These are phyloP conservation scores for Dermolepida albohirtum DNA, from an alignment of 2,888 invertebrate species.

Conservation along the genomic window DNA sequence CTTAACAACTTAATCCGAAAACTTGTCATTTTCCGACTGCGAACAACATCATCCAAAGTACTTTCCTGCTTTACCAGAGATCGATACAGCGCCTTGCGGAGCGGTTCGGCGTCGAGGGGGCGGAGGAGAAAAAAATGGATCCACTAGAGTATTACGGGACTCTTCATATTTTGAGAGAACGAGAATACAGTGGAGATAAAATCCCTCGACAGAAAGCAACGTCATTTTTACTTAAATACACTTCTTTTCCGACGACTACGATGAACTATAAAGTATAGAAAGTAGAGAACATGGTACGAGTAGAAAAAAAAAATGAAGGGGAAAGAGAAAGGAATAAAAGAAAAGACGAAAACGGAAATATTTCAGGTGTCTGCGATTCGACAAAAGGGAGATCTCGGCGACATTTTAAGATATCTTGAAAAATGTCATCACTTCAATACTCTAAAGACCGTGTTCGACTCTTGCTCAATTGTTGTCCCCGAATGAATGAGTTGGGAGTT, in stretches of 20 bases:
- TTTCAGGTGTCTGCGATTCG: slow-evolving; percentile 50
- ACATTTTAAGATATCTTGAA: slow-evolving; percentile 50
- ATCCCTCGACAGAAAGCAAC: slow-evolving; percentile 7
- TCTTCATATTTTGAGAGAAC: slow-evolving; percentile 24
- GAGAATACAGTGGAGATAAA: slow-evolving; percentile 16
- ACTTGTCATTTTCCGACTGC: slow-evolving; percentile 38
- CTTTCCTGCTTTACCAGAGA: slow-evolving; percentile 26
- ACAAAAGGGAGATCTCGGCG: slow-evolving; percentile 47
- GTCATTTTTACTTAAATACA: slow-evolving; percentile 32
- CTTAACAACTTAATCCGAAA: slow-evolving; percentile 37
- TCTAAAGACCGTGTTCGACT: slow-evolving; percentile 45
- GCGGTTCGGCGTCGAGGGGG: slow-evolving; percentile 1
- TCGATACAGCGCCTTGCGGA: slow-evolving; percentile 19
- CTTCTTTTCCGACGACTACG: background rate
- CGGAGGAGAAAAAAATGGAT: slow-evolving; percentile 15
- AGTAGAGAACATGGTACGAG: background rate
- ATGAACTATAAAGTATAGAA: background rate
- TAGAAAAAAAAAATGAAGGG: background rate
- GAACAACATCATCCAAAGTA: slow-evolving; percentile 34
- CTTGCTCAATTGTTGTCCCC: slow-evolving; percentile 45
- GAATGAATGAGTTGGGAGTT: slow-evolving; percentile 41
- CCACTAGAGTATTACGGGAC: slow-evolving; percentile 14
- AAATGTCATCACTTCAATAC: slow-evolving; percentile 51
- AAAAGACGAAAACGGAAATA: slow-evolving; percentile 34
- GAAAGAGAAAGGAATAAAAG: slow-evolving; percentile 16